Percentiles rank a stretch among this genome's conserved stretches.
phyloP scores from a whole-genome alignment of 2,888 invertebrate species.

The Microctonus aethiopoides region DNA sequence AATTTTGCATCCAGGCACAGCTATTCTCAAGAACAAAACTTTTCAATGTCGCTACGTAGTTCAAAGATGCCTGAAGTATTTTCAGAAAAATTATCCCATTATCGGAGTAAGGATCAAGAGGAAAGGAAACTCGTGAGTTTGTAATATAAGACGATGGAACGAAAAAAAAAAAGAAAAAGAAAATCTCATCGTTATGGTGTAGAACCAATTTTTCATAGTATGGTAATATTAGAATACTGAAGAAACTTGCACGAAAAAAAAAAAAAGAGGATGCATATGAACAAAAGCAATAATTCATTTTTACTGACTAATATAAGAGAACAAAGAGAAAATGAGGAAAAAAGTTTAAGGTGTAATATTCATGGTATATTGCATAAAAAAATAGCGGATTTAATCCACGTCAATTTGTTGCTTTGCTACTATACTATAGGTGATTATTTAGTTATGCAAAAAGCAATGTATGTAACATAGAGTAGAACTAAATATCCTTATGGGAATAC shows the following conservation, averaged over 20 bases:
- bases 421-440: not conserved
- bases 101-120: not conserved
- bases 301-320: not conserved
- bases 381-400: conserved; percentile 5
- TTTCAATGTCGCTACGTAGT: not conserved
- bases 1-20: not conserved
- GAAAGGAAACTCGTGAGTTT: not conserved
- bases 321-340: not conserved
- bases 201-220: not conserved
- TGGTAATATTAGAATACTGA: not conserved
- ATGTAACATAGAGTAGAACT: not conserved
- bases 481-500: not conserved
- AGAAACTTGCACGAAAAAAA: not conserved
- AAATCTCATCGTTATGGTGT: not conserved
- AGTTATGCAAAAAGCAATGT: conserved; percentile 3
- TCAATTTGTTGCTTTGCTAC: not conserved
- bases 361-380: not conserved
- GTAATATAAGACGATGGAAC: not conserved
- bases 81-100: not conserved
- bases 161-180: not conserved
- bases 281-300: not conserved
- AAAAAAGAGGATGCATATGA: not conserved
- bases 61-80: not conserved
- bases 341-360: not conserved
- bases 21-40: not conserved